Base-by-base conservation (phyloP, 1,140 invertebrate genomes). In the Leptonema lineaticorne region DNA sequence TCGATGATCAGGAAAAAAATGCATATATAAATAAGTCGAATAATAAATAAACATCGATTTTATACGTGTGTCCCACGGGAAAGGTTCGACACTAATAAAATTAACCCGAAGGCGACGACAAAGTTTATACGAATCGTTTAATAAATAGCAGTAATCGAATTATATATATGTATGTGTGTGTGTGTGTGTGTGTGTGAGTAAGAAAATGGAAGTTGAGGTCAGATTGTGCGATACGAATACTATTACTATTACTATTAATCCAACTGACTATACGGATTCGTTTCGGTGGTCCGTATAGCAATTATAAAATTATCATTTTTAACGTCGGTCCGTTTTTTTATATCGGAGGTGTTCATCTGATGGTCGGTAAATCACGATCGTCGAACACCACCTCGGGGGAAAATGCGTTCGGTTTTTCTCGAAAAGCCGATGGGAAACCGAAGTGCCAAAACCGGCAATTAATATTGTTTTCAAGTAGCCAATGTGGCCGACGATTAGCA, bases 361-460 rank as follows among this genome's bases (percentile, higher is more conserved):
- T 22, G 48, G n/a, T 7, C 48, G 48, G 48, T 27, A 53, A 53
- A 22, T 53, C 20, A 24, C 48, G 48, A 22, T 3, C 2, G 45
- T 6, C 45, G 20, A 53, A 53, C 48, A n/a, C n/a, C n/a, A n/a
- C n/a, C n/a, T 9, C 18, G 20, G 8, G 48, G 20, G 48, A 27
- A n/a, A n/a, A n/a, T n/a, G n/a, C 18, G 24, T 53, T 53, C 48
- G 48, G 24, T 53, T n/a, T n/a, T n/a, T n/a, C n/a, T n/a, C n/a
- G n/a, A n/a, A n/a, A n/a, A n/a, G n/a, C n/a, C n/a, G n/a, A n/a
- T n/a, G n/a, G n/a, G n/a, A n/a, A n/a, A n/a, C n/a, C n/a, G n/a
- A n/a, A n/a, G n/a, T n/a, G n/a, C n/a, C n/a, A n/a, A 45, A 45
- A 45, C 37, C 37, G 37, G 37, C 37, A 45, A 45, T 45, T 45